Base-by-base conservation (phyloP, 2,888 invertebrate genomes). In the Campoplex capitator region DNA sequence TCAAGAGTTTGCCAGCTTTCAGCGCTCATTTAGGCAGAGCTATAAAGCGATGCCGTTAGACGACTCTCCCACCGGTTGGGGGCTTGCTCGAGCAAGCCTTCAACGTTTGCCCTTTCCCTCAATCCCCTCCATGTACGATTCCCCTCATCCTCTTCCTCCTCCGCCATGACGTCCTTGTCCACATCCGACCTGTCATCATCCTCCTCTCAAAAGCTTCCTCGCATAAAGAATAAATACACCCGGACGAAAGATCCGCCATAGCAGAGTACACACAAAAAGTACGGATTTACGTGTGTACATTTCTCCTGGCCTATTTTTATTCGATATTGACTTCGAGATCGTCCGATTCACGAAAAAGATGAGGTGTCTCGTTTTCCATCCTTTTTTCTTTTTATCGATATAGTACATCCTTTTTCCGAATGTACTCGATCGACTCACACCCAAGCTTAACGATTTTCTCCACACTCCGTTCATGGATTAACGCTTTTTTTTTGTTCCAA, bases 1-100 rank as follows among this genome's bases (percentile, higher is more conserved):
- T 93, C 91, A 91, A 93, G 92, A 93, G 93, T 92, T 93, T 91
- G 91, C 91, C 90, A 91, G 92, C 91, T 93, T 92, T 92, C 92
- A 92, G 89, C 91, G 92, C 92, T 91, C 92, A 91, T 92, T 93
- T 91, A 90, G 91, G 90, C 90, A 91, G 89, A 91, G 90, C 90
- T 86, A 89, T 90, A 90, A 90, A 91, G 89, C 89, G 89, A 84
- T 89, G 84, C 88, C 88, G 88, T 83, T 73, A 77, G 76, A 71
- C 73, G 71, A 71, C 81, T 73, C 70, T 38, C 51, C 83, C 48
- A 71, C 71, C 71, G 80, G 48, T 38, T n/a, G 54, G 75, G 73
- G 67, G 23, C 42, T 76, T 70, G 68, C 75, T 70, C 45, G 42
- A 54, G 42, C 74, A 45, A 62, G 62, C 62, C 32, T 62, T 45